Conservation (phyloP, 2,113 vertebrate species). For the Chloropsis hardwickii region DNA sequence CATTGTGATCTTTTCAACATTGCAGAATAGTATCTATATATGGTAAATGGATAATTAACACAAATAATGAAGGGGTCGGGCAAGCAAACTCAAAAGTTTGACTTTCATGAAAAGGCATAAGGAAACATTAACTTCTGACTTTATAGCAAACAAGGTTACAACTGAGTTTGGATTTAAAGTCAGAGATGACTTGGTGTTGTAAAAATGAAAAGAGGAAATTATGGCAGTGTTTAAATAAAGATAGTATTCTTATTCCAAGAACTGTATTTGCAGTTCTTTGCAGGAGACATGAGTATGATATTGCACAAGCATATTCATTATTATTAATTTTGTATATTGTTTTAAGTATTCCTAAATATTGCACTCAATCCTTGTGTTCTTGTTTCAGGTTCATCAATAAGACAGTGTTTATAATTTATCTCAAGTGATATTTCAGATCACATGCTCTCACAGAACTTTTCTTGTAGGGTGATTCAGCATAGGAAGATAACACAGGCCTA, state of each 20-base stretch:
- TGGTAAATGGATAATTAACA: not conserved
- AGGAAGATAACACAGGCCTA: accelerated
- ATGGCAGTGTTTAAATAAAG: not conserved
- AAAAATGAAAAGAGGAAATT: not conserved
- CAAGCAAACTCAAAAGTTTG: not conserved
- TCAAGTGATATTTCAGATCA: not conserved
- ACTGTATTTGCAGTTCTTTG: not conserved
- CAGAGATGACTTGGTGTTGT: not conserved
- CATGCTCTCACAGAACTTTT: not conserved
- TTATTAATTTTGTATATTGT: not conserved
- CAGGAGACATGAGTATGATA: not conserved
- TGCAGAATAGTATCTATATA: not conserved
- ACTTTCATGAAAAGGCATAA: not conserved
- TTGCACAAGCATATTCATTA: not conserved
- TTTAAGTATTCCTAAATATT: not conserved
- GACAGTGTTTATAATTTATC: not conserved
- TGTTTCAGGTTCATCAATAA: not conserved
- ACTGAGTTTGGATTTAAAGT: not conserved
- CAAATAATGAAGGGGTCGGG: not conserved
- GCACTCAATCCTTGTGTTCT: not conserved
- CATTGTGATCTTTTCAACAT: not conserved
- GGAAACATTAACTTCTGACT: not conserved
- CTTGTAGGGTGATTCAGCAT: not conserved
- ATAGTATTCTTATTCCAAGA: not conserved
- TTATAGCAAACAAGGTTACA: not conserved